Base-by-base conservation (phyloP, 1,140 invertebrate genomes). In the Dendroctonus valens region DNA sequence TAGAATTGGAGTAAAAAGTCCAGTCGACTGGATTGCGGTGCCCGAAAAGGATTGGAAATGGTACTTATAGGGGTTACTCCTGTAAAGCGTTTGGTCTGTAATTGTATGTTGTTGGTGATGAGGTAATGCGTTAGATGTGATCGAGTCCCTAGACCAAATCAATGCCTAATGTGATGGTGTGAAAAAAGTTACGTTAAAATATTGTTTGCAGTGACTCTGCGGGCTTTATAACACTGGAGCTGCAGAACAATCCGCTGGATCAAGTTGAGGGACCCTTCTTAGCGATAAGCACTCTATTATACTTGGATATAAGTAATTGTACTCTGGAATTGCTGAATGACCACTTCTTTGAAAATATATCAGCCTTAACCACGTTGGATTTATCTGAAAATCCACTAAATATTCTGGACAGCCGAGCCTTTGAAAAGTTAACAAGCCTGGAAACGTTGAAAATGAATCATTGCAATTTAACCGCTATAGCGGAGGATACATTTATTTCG, bases 341-440 rank as follows among this genome's bases (percentile, higher is more conserved):
- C 7, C 79, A 83, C 50, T 90, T 90, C 75, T 89, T 90, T 75
- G 80, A 83, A 62, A 87, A 89, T 68, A 81, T 86, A 15, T 86
- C 85, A 0, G 81, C 86, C 15, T 75, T 90, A 41, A 86, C 83
- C 40, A 87, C 83, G 15, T 78, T 89, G 2, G 87, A 89, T 73
- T 75, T 90, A 6, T 89, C 88, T n/a, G 78, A 84, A 51, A 90
- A 90, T 77, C 86, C 87, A 5, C 77, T 90, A 0, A 76, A 77
- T 48, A 77, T 73, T 7, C 79, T 89, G 52, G 81, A 84, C 26
- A 78, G 81, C 2, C 83, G 81, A 39, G 81, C 86, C 5, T 87
- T 89, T 69, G 83, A 87, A 73, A 83, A 84, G 37, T 75, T 89
- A 42, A 83, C 81, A 6, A 86, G 83, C 72, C 75, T 89, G 9